These are phyloP conservation scores for Tiliacea citrago DNA, from an alignment of 2,888 invertebrate species.

Conservation along the genomic window DNA sequence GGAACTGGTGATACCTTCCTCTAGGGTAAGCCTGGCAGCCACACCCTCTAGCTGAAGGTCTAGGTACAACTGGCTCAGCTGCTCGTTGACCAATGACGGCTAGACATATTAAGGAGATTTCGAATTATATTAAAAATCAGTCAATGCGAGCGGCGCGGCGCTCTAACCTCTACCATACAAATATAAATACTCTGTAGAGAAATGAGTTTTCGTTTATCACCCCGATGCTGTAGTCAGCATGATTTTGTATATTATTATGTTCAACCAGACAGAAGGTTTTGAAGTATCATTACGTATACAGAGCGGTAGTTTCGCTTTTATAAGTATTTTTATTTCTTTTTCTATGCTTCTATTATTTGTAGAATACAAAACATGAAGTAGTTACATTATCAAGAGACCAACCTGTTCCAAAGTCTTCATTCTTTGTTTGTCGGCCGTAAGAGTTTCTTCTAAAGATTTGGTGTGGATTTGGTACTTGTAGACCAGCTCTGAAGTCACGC, in stretches of 20 bases:
- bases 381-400: conserved; percentile 34
- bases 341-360: background rate
- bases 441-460: conserved; percentile 90
- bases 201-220: background rate
- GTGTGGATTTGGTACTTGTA: conserved; percentile 92
- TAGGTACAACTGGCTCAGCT: conserved; percentile 92
- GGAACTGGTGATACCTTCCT: conserved; percentile 91
- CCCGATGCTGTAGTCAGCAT: too few species aligned
- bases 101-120: conserved; percentile 74
- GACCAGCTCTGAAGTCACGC: conserved; percentile 92
- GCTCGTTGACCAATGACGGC: conserved; percentile 93
- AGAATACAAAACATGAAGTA: background rate
- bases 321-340: background rate
- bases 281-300: background rate
- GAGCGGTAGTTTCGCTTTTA: background rate
- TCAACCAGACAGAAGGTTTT: background rate
- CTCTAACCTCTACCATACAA: too few species aligned
- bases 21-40: conserved; percentile 90
- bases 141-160: background rate
- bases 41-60: conserved; percentile 93
- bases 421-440: conserved; percentile 91
- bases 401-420: conserved; percentile 90
- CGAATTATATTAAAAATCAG: background rate
- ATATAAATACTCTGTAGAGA: background rate
- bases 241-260: background rate